phyloP scores from a whole-genome alignment of 2,113 vertebrate species.

The Periophthalmus modestus region DNA sequence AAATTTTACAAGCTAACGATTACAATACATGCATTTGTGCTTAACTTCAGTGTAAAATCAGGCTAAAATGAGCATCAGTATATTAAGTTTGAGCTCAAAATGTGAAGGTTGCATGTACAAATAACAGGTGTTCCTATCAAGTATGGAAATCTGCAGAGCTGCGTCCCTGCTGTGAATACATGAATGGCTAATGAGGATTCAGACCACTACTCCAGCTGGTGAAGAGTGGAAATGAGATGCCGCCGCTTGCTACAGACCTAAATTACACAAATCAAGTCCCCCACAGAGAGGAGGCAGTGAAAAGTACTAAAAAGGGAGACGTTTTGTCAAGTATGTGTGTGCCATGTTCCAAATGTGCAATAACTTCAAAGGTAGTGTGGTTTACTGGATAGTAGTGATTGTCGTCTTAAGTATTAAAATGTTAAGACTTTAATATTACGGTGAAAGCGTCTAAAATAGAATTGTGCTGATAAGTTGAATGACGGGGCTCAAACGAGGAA shows the following conservation, averaged over 20 bases:
- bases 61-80: background rate
- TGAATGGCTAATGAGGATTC: conserved; percentile 49
- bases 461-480: background rate
- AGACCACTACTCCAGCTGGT: conserved; percentile 10
- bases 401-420: background rate
- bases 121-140: conserved; percentile 50
- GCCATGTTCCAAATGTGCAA: conserved; percentile 6
- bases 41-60: background rate
- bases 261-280: conserved; percentile 34
- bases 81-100: background rate
- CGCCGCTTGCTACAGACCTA: conserved; percentile 17
- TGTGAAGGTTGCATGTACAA: conserved; percentile 38
- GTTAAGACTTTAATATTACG: background rate
- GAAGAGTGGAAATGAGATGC: conserved; percentile 40
- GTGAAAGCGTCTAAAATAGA: background rate
- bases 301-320: conserved; percentile 13
- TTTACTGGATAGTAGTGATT: conserved; percentile 30
- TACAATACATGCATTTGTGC: conserved; percentile 17
- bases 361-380: conserved; percentile 12
- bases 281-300: conserved; percentile 11
- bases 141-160: conserved; percentile 23
- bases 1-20: background rate
- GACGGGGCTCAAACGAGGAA: conserved; percentile 16
- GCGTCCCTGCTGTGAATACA: conserved; percentile 39
- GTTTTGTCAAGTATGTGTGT: background rate